Percentiles rank a stretch among this genome's conserved stretches.
These are phyloP conservation scores for Blomia tropicalis DNA, from an alignment of 2,888 invertebrate species.

Conservation along the genomic window DNA sequence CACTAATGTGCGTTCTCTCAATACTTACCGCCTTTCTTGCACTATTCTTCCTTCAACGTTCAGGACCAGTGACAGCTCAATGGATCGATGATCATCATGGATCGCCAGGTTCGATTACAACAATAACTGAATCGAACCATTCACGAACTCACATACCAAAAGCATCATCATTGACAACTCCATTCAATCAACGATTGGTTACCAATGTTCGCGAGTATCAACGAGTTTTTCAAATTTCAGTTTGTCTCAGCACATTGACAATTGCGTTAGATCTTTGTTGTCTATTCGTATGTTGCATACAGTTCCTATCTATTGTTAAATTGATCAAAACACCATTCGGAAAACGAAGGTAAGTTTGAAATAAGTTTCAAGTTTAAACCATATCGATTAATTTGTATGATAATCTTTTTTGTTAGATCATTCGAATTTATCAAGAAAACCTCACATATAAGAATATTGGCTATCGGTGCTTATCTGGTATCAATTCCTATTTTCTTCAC, in stretches of 20 bases:
- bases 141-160: no score
- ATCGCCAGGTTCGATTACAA: neutral
- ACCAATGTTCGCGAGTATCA: constrained; percentile 58
- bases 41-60: constrained; percentile 61
- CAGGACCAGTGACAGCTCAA: constrained; percentile 50
- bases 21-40: constrained; percentile 64
- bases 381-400: neutral
- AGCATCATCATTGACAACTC: neutral
- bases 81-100: constrained; percentile 30
- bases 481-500: constrained; percentile 85
- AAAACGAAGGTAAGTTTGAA: neutral
- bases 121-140: neutral
- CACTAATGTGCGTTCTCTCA: constrained; percentile 66
- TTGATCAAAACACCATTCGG: constrained; percentile 66
- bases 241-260: constrained; percentile 72
- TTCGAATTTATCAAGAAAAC: constrained; percentile 82
- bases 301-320: constrained; percentile 82
- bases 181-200: constrained; percentile 37
- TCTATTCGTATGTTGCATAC: constrained; percentile 76
- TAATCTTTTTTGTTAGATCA: constrained; percentile 51
- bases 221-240: constrained; percentile 74
- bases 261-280: constrained; percentile 75
- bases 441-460: constrained; percentile 71
- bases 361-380: neutral
- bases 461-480: constrained; percentile 80